These are phyloP conservation scores for Meliscaeva auricollis DNA, from an alignment of 2,888 invertebrate species.

Conservation along the genomic window DNA sequence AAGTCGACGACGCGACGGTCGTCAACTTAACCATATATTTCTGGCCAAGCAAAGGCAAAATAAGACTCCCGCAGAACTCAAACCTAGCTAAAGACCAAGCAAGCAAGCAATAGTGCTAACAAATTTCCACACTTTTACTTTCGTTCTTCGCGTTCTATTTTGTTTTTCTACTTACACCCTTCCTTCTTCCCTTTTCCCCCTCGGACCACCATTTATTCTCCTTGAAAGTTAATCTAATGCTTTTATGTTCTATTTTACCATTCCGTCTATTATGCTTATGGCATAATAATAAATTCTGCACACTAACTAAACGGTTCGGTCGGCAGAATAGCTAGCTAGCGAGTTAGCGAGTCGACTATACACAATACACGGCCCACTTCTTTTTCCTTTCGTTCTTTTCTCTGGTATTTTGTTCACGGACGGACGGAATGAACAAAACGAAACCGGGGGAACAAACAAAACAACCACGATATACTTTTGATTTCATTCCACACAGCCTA, in stretches of 20 bases:
- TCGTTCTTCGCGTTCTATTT: constrained; percentile 54
- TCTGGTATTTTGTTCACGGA: constrained; percentile 24
- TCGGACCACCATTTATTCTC: constrained; percentile 7
- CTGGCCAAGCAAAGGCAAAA: neutral
- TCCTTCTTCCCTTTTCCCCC: neutral
- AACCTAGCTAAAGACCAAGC: constrained; percentile 14
- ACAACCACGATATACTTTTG: constrained; percentile 55
- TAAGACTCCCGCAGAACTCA: neutral
- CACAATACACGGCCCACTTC: constrained; percentile 62
- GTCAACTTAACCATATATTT: neutral
- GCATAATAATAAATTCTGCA: constrained; percentile 69
- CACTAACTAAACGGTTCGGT: constrained; percentile 44
- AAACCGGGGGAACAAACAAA: neutral
- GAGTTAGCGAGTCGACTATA: too few species aligned
- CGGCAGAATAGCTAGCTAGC: too few species aligned
- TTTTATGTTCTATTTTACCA: constrained; percentile 55
- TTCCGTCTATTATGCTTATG: constrained; percentile 53
- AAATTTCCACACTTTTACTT: constrained; percentile 74
- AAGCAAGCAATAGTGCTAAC: constrained; percentile 27
- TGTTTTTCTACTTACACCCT: neutral
- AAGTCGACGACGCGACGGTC: neutral
- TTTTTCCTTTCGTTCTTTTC: constrained; percentile 49
- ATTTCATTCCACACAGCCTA: constrained; percentile 71
- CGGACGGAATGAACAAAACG: too few species aligned
- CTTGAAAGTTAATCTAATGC: constrained; percentile 48